Base-by-base conservation (phyloP, 2,797 vertebrate genomes). In the Schizopygopsis malacanthus region DNA sequence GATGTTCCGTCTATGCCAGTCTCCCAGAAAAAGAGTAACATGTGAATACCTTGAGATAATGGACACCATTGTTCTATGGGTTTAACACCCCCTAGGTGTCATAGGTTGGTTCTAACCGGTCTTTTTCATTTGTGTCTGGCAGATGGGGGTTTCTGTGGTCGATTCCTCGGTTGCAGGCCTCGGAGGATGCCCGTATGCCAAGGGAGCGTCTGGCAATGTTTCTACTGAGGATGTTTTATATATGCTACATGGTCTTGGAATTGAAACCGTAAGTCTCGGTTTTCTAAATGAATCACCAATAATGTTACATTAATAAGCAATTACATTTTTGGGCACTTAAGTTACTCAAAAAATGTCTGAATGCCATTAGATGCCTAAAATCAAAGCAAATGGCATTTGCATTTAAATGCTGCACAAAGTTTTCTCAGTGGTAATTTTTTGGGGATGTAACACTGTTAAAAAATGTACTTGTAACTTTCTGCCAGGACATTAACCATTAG, bases 151-250 rank as follows among this genome's bases (percentile, higher is more conserved):
- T 90, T 92, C 90, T 65, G 95, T 96, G 72, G 96, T 97, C 84
- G 96, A 97, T 91, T 96, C 95, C 10, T 95, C 96, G 1, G 96
- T 96, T 25, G 95, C 96, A 3, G 96, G 96, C 61, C 92, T 97
- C 88, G 96, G 96, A 65, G 96, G 96, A 4, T 97, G 96, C 85
- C 96, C 96, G 22, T 97, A 96, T 87, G 96, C 96, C 63, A 94
- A 93, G 91, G 96, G 95, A 84, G 95, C 96, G 81, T 95, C 96
- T 84, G 96, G 96, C 84, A 97, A 97, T 63, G 95, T 97, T 86
- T 94, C 96, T 84, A 97, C 96, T 22, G 96, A 97, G 85, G 96
- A 97, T 86, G 93, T 97, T 81, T 75, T 97, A 77, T 97, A 97
- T 81, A 97, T 97, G 96, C 95, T 97, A 47, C 93, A 95, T 85